Base-by-base conservation (phyloP, 2,888 invertebrate genomes). In the Beris morrisii region DNA sequence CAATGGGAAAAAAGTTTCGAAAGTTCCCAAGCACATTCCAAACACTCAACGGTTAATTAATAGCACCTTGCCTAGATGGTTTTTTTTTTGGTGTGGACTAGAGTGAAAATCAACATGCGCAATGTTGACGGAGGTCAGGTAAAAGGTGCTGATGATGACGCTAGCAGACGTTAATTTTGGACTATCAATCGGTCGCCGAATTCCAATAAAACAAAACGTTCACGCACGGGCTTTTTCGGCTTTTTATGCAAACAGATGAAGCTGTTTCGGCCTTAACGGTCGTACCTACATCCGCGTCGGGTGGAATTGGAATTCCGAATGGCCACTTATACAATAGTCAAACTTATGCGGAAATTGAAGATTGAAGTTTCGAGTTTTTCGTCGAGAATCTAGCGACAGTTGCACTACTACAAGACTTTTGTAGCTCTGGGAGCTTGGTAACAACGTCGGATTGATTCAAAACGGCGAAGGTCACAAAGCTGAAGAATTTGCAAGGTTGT, bases 291-390 rank as follows among this genome's bases (percentile, higher is more conserved):
- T 61, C 61, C 61, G 61, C 52, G 61, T 61, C 61, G 61, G 50
- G 61, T 61, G 50, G 61, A 61, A 61, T 61, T 61, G 50, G 61
- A 61, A 61, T 61, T 61, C 61, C 61, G 31, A 50, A 6, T 15
- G 59, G n/a, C n/a, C n/a, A 30, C 48, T 59, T 59, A 48, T 48
- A 59, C 54, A 54, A 54, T 45, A 38, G 56, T 11, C 56, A 15
- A 15, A 44, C 44, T 15, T 32, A 48, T 30, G 32, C 59, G 59
- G 59, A 59, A 59, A 46, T 48, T 48, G 32, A 59, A 59, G 30
- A 22, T 22, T 22, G 22, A 22, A 22, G 22, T 22, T 22, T 48
- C 31, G 46, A 13, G 45, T 44, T 48, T 52, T 32, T 22, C n/a
- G 28, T 15, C 22, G n/a, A 13, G 30, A 38, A 46, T 38, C 52